Evolutionary conservation across 1,140 invertebrate species (phyloP), one percentile per base, ranked within the genome.

Genomic region (Himalopsyche phryganea): DNA sequence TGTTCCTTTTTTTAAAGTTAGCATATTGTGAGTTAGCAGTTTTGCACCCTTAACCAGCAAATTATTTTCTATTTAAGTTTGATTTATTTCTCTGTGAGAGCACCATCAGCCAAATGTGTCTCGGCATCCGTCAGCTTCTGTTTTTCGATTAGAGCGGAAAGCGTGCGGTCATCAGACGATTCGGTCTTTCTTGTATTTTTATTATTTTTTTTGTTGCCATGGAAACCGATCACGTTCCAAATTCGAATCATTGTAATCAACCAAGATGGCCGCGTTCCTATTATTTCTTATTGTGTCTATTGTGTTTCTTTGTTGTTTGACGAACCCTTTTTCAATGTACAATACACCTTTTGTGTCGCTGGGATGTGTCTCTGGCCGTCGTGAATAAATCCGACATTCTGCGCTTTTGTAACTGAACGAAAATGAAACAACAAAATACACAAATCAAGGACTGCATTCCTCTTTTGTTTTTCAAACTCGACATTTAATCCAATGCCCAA

Each of bases 201-300:
- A n/a, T n/a, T n/a, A n/a, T n/a, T 59, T 63, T 63, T 63, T 63
- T 56, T 23, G 47, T 51, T 45, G 36, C 61, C 51, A 52, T 58
- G 48, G 52, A 49, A 58, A 55, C 57, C 47, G 61, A 63, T 63
- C 61, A 63, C 61, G 61, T 63, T 51, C 57, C 61, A 54, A 63
- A 59, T 59, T 59, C 61, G 57, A 63, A 63, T 28, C 23, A 28
- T 63, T 59, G 61, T 63, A 63, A 63, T 63, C 61, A 63, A 59
- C 47, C 61, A 59, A 63, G 56, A 63, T 63, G 61, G 56, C 57
- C 53, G 57, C 15, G 18, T 46, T 28, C 28, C 56, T 63, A 59
- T 63, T 63, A 63, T 59, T 63, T 63, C 61, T 63, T 63, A 59
- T 63, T 63, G 61, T 57, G 28, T 51, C 61, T 59, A 63, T 63